Conservation (phyloP, 2,888 invertebrate species). For the Buathra laborator region DNA sequence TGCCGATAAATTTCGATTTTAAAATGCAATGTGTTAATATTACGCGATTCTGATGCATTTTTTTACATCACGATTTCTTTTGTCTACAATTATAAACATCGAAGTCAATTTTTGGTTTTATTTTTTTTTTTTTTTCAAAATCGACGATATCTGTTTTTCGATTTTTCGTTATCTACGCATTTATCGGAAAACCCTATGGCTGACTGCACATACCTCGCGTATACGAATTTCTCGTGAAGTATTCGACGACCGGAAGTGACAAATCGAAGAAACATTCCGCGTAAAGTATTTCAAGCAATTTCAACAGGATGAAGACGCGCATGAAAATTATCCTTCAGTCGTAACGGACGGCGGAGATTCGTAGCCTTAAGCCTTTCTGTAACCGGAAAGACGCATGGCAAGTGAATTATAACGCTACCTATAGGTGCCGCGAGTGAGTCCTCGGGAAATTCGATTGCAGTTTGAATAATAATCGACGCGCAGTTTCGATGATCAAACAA, state of each 20-base stretch:
- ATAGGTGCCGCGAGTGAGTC: background rate
- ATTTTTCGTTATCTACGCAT: too few species aligned
- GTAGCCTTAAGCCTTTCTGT: slow-evolving; percentile 16
- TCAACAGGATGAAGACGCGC: slow-evolving; percentile 11
- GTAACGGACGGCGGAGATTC: slow-evolving; percentile 43
- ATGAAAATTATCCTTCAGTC: slow-evolving; percentile 43
- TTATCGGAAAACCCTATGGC: too few species aligned
- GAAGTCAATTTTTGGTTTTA: too few species aligned
- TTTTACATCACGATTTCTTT: too few species aligned
- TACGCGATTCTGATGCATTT: too few species aligned
- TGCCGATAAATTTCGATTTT: background rate
- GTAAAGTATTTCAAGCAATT: background rate
- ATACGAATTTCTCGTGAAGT: background rate
- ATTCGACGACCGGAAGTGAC: slow-evolving; percentile 17
- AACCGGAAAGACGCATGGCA: background rate
- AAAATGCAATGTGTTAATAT: too few species aligned
- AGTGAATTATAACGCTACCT: slow-evolving; percentile 21
- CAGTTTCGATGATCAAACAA: slow-evolving; percentile 24
- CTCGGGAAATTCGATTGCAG: background rate
- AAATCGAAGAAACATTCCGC: slow-evolving; percentile 8
- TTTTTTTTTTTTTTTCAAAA: too few species aligned
- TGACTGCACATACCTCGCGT: too few species aligned
- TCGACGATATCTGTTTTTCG: too few species aligned
- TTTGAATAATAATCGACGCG: slow-evolving; percentile 37
- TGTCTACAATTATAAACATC: too few species aligned